These are phyloP conservation scores for Leptopilina boulardi DNA, from an alignment of 1,140 invertebrate species.

Conservation along the genomic window DNA sequence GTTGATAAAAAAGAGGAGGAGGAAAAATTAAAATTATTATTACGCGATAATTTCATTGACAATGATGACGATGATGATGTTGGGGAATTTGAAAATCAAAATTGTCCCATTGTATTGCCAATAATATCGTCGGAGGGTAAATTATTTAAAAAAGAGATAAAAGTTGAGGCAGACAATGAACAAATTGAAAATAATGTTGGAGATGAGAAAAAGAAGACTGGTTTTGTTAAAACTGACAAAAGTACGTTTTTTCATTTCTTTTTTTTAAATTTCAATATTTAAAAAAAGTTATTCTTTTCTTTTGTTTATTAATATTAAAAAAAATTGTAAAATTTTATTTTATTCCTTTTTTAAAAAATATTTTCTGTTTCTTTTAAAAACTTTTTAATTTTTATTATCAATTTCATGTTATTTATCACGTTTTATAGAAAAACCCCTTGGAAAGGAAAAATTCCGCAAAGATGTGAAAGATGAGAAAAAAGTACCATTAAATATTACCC, in stretches of 20 bases:
- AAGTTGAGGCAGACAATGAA: neutral
- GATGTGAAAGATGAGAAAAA: neutral
- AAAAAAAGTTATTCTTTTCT: neutral
- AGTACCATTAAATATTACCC: neutral
- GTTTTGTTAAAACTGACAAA: neutral
- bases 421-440: neutral
- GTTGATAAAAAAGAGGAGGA: conserved; percentile 68
- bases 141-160: conserved; percentile 28
- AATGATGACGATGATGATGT: conserved; percentile 55
- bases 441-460: neutral
- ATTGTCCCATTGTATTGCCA: conserved; percentile 63
- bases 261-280: neutral
- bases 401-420: neutral
- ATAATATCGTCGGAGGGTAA: conserved; percentile 59
- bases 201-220: neutral
- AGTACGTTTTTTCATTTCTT: neutral
- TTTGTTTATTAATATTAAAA: neutral
- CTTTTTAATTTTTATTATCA: neutral
- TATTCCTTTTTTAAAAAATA: no score
- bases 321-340: no score
- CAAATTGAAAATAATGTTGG: neutral
- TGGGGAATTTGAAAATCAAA: conserved; percentile 45
- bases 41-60: conserved; percentile 70
- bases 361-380: neutral
- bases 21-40: conserved; percentile 61